These are phyloP conservation scores for Platerodrilus igneus DNA, from an alignment of 2,888 invertebrate species.

Conservation along the genomic window DNA sequence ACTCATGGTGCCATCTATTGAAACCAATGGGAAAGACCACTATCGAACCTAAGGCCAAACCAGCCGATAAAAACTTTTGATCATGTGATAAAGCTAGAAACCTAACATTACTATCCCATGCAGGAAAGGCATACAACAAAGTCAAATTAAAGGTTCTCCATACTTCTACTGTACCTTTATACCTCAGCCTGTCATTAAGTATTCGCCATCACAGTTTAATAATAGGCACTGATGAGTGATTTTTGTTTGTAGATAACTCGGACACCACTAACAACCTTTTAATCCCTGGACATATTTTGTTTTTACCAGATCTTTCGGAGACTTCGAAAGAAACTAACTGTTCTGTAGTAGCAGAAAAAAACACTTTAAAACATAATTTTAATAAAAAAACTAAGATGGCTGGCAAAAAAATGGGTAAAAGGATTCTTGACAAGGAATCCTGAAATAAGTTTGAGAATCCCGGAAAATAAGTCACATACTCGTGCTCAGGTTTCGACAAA, in stretches of 20 bases:
- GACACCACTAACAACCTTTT: slow-evolving; percentile 5
- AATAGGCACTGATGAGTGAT: slow-evolving; percentile 78
- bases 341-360: too few relatives aligned
- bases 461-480: too few relatives aligned
- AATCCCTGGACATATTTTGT: not conserved
- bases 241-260: too few relatives aligned
- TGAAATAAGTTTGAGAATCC: too few relatives aligned
- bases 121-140: slow-evolving; percentile 94
- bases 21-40: slow-evolving; percentile 99
- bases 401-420: too few relatives aligned
- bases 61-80: slow-evolving; percentile 97
- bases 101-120: slow-evolving; percentile 90
- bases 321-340: too few relatives aligned
- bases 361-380: too few relatives aligned
- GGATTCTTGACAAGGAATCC: too few relatives aligned
- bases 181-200: slow-evolving; percentile 95
- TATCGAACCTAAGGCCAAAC: slow-evolving; percentile 93
- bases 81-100: slow-evolving; percentile 95
- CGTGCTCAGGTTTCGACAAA: too few relatives aligned
- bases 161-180: slow-evolving; percentile 95
- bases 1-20: slow-evolving; percentile 95
- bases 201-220: slow-evolving; percentile 96
- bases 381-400: too few relatives aligned
- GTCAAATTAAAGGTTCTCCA: slow-evolving; percentile 97
- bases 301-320: too few relatives aligned